These are phyloP conservation scores for Mactra quadrangularis DNA, from an alignment of 1,140 invertebrate species.

Conservation along the genomic window DNA sequence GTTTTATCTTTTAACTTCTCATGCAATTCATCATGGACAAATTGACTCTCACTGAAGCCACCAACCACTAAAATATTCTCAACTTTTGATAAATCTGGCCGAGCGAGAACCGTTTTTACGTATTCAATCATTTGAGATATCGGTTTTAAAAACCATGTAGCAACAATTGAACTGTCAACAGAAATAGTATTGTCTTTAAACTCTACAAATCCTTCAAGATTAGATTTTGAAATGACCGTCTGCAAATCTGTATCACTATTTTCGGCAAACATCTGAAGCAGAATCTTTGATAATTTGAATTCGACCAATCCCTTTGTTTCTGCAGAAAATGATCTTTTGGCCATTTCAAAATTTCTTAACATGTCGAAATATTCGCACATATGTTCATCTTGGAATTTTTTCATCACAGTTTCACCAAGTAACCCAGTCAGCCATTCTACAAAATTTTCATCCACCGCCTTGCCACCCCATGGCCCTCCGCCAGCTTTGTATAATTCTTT, in stretches of 20 bases:
- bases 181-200: not conserved
- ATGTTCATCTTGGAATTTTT: slow-evolving; percentile 27
- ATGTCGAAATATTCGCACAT: slow-evolving; percentile 54
- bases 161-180: slow-evolving; percentile 33
- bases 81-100: slow-evolving; percentile 16
- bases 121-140: slow-evolving; percentile 19
- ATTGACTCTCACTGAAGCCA: slow-evolving; percentile 44
- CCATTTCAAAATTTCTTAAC: slow-evolving; percentile 56
- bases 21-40: slow-evolving; percentile 31
- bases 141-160: slow-evolving; percentile 37
- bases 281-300: slow-evolving; percentile 10
- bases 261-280: slow-evolving; percentile 8
- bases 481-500: slow-evolving; percentile 61
- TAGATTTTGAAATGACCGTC: not conserved
- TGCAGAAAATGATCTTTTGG: slow-evolving; percentile 48
- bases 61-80: slow-evolving; percentile 43
- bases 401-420: slow-evolving; percentile 44
- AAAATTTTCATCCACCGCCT: slow-evolving; percentile 54
- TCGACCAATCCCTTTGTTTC: slow-evolving; percentile 8
- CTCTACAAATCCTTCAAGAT: not conserved
- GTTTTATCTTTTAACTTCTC: not conserved
- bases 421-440: slow-evolving; percentile 42
- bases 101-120: not conserved
- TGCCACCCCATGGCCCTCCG: slow-evolving; percentile 67
- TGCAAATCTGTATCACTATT: not conserved